These are phyloP conservation scores for Siphlonurus alternatus DNA, from an alignment of 2,888 invertebrate genomes.

Conservation along the genomic window DNA sequence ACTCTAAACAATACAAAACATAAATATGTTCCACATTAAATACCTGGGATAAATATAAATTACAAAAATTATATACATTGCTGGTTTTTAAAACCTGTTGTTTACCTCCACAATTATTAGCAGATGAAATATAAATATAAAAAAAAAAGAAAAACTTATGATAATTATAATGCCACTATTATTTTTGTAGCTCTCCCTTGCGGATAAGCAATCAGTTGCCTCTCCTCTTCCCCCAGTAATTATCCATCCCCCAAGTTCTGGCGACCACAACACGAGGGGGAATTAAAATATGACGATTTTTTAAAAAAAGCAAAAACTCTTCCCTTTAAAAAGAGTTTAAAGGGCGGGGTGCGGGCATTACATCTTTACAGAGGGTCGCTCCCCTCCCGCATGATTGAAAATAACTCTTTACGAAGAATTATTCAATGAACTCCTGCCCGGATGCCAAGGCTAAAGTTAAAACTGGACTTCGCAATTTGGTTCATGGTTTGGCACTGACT, in stretches of 20 bases:
- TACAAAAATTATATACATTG: neutral
- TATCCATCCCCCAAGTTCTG: constrained; percentile 7
- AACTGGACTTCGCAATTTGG: neutral
- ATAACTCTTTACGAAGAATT: neutral
- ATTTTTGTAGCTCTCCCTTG: constrained; percentile 3
- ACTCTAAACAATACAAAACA: neutral
- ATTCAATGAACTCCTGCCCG: neutral
- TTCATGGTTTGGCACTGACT: neutral
- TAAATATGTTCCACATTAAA: neutral
- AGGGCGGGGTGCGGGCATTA: neutral
- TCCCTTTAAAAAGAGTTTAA: neutral
- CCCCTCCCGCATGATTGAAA: neutral
- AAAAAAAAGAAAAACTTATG: neutral
- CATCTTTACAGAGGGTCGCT: neutral
- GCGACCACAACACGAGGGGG: constrained; percentile 5
- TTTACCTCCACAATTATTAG: neutral
- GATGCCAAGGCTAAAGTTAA: neutral
- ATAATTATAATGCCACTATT: neutral
- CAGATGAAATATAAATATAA: neutral
- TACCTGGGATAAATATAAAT: neutral
- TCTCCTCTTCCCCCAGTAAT: neutral
- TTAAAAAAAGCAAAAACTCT: neutral
- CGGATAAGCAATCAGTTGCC: constrained; percentile 2
- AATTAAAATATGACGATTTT: neutral
- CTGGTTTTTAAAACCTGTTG: constrained; percentile 2